Conservation (phyloP, 2,797 vertebrate genomes). For the Crax fasciolata region DNA sequence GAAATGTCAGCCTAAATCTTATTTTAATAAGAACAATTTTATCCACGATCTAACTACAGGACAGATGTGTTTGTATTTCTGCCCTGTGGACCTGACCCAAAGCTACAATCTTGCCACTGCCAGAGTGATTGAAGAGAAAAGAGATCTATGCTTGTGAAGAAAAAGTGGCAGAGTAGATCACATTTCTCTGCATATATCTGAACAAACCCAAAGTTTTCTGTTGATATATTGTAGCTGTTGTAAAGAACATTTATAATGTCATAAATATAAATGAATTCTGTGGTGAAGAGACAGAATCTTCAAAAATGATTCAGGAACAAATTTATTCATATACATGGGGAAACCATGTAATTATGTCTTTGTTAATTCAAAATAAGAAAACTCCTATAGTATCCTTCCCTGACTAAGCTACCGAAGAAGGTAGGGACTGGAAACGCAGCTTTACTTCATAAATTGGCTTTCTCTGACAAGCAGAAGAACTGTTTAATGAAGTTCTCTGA, state of each 20-base stretch:
- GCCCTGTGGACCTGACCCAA: neutral
- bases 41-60: neutral
- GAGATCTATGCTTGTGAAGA: neutral
- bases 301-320: neutral
- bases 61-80: neutral
- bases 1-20: neutral
- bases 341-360: neutral
- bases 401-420: neutral
- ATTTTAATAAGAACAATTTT: neutral
- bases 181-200: neutral
- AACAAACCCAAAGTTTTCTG: neutral
- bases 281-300: neutral
- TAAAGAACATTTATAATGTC: neutral
- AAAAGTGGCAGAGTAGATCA: neutral
- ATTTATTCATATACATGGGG: neutral
- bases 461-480: neutral
- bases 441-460: neutral
- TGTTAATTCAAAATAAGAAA: conserved; percentile 9
- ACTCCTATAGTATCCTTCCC: neutral
- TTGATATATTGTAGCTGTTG: neutral
- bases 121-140: neutral
- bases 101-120: neutral
- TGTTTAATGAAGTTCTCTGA: neutral
- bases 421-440: neutral
- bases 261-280: conserved; percentile 27